phyloP scores from a whole-genome alignment of 2,888 invertebrate genomes.

The Graphium colonna region DNA sequence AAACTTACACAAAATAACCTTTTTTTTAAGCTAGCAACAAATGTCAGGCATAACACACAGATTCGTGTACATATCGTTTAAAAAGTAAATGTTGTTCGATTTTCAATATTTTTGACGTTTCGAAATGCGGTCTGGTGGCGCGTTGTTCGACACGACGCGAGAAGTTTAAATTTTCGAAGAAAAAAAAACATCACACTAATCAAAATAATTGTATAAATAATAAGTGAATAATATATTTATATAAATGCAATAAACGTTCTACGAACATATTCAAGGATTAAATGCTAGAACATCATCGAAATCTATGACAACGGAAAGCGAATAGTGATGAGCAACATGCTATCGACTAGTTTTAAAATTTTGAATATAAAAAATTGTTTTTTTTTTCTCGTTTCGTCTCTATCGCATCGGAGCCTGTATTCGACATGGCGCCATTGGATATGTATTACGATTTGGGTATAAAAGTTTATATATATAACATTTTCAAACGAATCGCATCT shows the following conservation, averaged over 20 bases:
- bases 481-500: conserved; percentile 27
- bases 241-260: conserved; percentile 30
- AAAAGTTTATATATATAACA: conserved; percentile 23
- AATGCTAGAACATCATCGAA: conserved; percentile 72
- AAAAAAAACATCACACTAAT: neutral
- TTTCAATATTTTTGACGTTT: conserved; percentile 39
- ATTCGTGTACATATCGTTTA: conserved; percentile 54
- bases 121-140: conserved; percentile 75
- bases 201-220: neutral
- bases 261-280: conserved; percentile 53
- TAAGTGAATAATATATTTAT: conserved; percentile 7
- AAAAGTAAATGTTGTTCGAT: conserved; percentile 60
- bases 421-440: conserved; percentile 73
- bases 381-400: conserved; percentile 37
- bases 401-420: conserved; percentile 43
- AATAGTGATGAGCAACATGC: conserved; percentile 59
- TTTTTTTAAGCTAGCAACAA: conserved; percentile 71
- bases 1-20: conserved; percentile 74
- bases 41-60: conserved; percentile 70
- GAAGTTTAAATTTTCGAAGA: neutral
- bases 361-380: conserved; percentile 74
- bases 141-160: conserved; percentile 51
- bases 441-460: conserved; percentile 63
- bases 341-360: conserved; percentile 74
- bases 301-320: conserved; percentile 65